phyloP scores from a whole-genome alignment of 2,888 invertebrate genomes.

The Xestia xanthographa region DNA sequence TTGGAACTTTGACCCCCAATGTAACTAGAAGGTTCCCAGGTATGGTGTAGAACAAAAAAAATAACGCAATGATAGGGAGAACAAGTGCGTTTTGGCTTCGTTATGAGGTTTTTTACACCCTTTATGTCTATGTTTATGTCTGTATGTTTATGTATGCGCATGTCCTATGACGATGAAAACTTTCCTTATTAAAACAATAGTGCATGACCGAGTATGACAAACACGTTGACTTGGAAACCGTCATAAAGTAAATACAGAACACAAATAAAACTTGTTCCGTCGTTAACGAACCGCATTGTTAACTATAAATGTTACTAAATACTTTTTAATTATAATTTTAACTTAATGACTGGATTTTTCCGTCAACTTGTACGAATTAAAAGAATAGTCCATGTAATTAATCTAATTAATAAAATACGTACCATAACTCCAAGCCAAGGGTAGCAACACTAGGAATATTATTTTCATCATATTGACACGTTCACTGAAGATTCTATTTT shows the following conservation, averaged over 20 bases:
- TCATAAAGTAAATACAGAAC: slow-evolving; percentile 3
- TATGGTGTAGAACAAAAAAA: too few species aligned
- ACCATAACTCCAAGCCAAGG: slow-evolving; percentile 77
- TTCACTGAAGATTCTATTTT: slow-evolving; percentile 57
- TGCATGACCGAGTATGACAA: slow-evolving; percentile 14
- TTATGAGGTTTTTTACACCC: too few species aligned
- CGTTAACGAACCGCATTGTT: slow-evolving; percentile 34
- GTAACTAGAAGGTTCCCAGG: too few species aligned
- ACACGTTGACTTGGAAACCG: slow-evolving; percentile 15
- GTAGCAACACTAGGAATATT: slow-evolving; percentile 63
- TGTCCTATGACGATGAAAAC: not conserved
- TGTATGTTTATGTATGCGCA: too few species aligned
- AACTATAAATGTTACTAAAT: slow-evolving; percentile 30
- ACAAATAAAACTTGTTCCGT: slow-evolving; percentile 19
- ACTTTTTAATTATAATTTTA: slow-evolving; percentile 44
- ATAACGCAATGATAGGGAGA: too few species aligned
- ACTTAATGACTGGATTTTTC: slow-evolving; percentile 21
- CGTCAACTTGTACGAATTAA: not conserved
- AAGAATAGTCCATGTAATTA: not conserved
- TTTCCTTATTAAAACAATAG: slow-evolving; percentile 18
- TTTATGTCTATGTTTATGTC: too few species aligned
- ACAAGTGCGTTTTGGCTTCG: too few species aligned
- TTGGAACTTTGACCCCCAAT: too few species aligned
- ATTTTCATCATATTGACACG: slow-evolving; percentile 59
- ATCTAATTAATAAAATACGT: slow-evolving; percentile 20